Evolutionary conservation across 2,888 invertebrate species (phyloP), one percentile per base, ranked within the genome.

Genomic region (Drosophila neoperkinsi): DNA sequence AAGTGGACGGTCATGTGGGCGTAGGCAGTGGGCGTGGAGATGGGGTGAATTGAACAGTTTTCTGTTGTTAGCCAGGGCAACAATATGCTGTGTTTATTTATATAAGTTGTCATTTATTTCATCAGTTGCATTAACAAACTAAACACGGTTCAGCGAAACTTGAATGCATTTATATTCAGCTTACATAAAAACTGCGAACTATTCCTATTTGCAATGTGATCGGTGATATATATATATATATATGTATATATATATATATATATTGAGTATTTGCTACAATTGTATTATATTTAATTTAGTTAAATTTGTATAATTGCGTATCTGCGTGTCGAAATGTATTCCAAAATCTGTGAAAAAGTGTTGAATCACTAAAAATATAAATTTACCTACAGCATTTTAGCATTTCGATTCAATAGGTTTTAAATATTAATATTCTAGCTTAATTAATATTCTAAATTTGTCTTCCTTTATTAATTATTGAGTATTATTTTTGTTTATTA

Each of bases 11-110:
- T 34, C 49, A 69, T 74, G 75, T 78, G 77, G 51, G 57, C n/a
- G 60, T 74, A 64, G 58, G 43, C 63, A 62, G 33, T 67, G 59
- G 34, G 51, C 25, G 43, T 50, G 41, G 9, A 33, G 4, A 31
- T 60, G 60, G 80, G 78, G 75, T 65, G 50, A 55, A 75, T 62
- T 61, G 28, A 79, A 36, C 41, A 75, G 77, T 78, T 79, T 13
- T 11, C 18, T 28, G 2, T 11, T 16, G 9, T 30, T 28, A 16
- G n/a, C 7, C 13, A 16, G 31, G 13, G 9, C 5, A 38, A 30
- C 7, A 28, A 38, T 0, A 13, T 9, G 4, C 25, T 25, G 1
- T 1, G 2, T 18, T 36, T 36, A 55, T 55, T 34, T 28, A 16
- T 10, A 18, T 0, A 28, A 16, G 3, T 18, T 18, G 4, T 13